Conservation (phyloP, 1,140 invertebrate species). For the Drosophila ananassae region DNA sequence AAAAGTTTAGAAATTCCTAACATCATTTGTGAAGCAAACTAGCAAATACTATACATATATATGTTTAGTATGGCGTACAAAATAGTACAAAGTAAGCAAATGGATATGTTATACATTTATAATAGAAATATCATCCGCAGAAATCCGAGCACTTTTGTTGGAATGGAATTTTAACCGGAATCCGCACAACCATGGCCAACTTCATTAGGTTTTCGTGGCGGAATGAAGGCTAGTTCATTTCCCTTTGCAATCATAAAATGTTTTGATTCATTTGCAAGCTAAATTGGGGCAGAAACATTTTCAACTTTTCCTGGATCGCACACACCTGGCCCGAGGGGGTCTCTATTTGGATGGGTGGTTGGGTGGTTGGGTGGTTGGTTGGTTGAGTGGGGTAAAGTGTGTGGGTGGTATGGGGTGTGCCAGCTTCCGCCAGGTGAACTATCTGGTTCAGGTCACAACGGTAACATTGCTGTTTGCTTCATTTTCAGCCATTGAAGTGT, state of each 20-base stretch:
- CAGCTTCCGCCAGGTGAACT: conserved; percentile 36
- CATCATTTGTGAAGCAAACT: neutral
- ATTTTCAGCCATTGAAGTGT: conserved; percentile 67
- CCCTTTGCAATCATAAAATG: conserved; percentile 40
- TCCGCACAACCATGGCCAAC: conserved; percentile 4
- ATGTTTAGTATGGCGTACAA: neutral
- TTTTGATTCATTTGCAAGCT: conserved; percentile 50
- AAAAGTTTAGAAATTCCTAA: too few species aligned
- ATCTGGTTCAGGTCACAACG: conserved; percentile 23
- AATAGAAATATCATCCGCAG: neutral
- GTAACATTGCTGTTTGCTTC: conserved; percentile 27
- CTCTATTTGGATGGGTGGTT: neutral
- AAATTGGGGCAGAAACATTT: conserved; percentile 41
- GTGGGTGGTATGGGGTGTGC: neutral
- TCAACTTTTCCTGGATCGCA: conserved; percentile 37
- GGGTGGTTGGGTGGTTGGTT: neutral
- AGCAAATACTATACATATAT: neutral
- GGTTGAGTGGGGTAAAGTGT: neutral
- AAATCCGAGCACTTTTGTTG: neutral
- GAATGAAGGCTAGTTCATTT: conserved; percentile 5
- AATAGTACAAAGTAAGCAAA: neutral
- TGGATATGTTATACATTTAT: neutral
- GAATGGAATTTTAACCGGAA: conserved; percentile 1
- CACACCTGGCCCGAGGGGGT: conserved; percentile 16
- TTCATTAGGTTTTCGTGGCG: conserved; percentile 1